Base-by-base conservation (phyloP, 2,113 vertebrate species). In the Archocentrus centrarchus region DNA sequence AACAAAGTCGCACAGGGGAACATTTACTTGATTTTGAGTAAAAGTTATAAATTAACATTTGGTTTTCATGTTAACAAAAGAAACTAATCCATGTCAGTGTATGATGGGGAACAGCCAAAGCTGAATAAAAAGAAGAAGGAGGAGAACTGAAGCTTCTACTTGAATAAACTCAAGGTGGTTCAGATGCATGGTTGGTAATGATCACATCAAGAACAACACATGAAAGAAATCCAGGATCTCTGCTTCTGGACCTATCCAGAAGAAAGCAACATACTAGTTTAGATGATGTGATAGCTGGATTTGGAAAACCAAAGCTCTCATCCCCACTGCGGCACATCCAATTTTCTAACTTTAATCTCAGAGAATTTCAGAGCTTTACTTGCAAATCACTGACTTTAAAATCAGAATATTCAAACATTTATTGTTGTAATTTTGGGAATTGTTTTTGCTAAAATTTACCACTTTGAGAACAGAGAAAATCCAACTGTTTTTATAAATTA, bases 121-220 rank as follows among this genome's bases (percentile, higher is more conserved):
- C 15, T 50, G 30, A 73, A 17, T 17, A 10, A 18, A 27, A 41
- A 20, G 5, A 53, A 75, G 53, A 79, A 61, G 17, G 6, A 22
- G 11, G n/a, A 18, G 6, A 37, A 17, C 20, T 47, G 24, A 59
- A 7, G 22, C 24, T 32, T 55, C 6, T 30, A 1, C 41, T 30
- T 50, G 22, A 50, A 27, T 15, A 64, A 22, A 64, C 24, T 11
- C 39, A 35, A n/a, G 14, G 37, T 0, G 1, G 24, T 30, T 15
- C 14, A 18, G 41, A 14, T 76, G 63, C 27, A 66, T 24, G 64
- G 22, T 64, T 61, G 77, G 78, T 57, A 80, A 64, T 39, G n/a
- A 13, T 39, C 7, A 50, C 59, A 47, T 8, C 10, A 2, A 22
- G 30, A 32, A 35, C 13, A 18, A 24, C 4, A 6, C 35, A 14